Conservation (phyloP, 2,113 vertebrate genomes). For the Tonatia bakeri region DNA sequence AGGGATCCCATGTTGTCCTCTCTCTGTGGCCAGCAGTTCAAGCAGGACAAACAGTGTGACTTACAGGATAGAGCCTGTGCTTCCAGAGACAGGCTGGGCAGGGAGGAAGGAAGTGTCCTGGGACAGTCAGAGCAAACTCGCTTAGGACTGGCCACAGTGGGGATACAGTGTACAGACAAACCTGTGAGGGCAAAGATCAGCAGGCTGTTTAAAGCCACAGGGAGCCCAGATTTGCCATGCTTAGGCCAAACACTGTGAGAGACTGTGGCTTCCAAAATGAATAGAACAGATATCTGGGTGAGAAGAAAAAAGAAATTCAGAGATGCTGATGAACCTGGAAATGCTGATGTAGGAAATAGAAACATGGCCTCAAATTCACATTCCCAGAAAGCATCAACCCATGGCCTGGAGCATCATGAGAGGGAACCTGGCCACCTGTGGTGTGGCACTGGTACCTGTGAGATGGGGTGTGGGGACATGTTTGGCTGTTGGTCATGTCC, state of each 20-base stretch:
- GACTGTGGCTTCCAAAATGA: not conserved
- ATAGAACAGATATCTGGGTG: not conserved
- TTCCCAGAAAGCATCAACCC: not conserved
- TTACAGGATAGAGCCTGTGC: not conserved
- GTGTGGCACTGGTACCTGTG: not conserved
- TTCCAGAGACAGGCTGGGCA: not conserved
- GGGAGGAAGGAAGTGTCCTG: not conserved
- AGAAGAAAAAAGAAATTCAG: not conserved
- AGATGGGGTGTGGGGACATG: not conserved
- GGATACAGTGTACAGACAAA: not conserved
- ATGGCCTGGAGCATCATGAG: fast-evolving
- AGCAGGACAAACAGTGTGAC: not conserved
- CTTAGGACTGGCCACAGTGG: not conserved
- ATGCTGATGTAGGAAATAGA: not conserved
- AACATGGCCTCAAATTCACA: fast-evolving
- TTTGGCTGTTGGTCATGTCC: too few relatives aligned
- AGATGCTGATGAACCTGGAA: not conserved
- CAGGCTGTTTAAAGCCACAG: not conserved
- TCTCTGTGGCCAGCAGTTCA: not conserved
- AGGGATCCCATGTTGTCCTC: not conserved
- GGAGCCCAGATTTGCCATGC: not conserved
- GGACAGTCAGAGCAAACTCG: not conserved
- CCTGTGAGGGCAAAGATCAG: not conserved
- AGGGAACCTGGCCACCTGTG: fast-evolving
- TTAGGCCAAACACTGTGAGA: not conserved